Conservation (phyloP, 1,140 invertebrate genomes). For the Venustaconcha ellipsiformis region DNA sequence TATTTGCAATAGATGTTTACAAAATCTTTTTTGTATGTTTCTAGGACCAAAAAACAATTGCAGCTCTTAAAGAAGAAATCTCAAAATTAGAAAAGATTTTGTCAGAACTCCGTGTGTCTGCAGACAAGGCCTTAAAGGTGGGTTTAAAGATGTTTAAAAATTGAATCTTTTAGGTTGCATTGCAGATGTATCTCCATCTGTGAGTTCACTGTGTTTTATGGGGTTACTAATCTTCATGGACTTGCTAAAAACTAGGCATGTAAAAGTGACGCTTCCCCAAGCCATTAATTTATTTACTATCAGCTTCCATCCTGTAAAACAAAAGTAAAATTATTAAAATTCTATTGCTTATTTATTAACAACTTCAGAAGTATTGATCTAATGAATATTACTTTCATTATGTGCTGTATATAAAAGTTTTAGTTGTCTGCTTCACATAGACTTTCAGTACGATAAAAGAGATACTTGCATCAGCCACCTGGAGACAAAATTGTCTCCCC, state of each 20-base stretch:
- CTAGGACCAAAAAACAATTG: constrained; percentile 46
- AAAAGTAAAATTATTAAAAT: too few species aligned
- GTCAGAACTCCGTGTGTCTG: constrained; percentile 56
- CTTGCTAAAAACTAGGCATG: too few species aligned
- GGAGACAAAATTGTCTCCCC: too few species aligned
- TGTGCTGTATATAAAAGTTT: too few species aligned
- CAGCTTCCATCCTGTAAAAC: neutral
- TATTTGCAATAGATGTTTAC: too few species aligned
- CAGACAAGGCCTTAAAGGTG: constrained; percentile 59
- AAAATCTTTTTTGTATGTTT: constrained; percentile 3
- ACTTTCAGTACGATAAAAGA: too few species aligned
- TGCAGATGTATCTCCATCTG: neutral
- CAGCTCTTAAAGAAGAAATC: constrained; percentile 52
- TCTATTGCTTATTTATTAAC: too few species aligned
- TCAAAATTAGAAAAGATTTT: constrained; percentile 59
- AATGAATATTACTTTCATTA: too few species aligned
- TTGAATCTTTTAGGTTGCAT: neutral
- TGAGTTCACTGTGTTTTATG: neutral
- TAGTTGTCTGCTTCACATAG: too few species aligned
- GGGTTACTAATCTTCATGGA: neutral
- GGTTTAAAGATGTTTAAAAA: neutral
- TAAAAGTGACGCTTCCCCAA: neutral
- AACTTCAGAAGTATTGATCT: too few species aligned
- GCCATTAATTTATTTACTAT: neutral
- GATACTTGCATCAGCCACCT: too few species aligned